Percentiles rank a stretch among this genome's conserved stretches.
Conservation (phyloP, 1,140 invertebrate species). For the Drosophila watanabei region DNA sequence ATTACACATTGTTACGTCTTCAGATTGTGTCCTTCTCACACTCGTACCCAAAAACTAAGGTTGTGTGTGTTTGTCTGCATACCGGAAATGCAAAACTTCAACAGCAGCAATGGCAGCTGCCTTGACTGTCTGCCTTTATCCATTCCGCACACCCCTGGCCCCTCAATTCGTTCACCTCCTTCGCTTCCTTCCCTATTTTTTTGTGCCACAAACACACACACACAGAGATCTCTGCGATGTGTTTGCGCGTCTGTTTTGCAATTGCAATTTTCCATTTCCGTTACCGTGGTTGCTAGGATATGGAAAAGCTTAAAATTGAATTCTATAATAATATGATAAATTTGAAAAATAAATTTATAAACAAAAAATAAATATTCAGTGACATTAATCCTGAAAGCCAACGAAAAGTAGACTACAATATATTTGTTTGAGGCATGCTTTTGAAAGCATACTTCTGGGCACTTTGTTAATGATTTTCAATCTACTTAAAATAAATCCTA, state of each 20-base stretch:
- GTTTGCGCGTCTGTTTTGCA: constrained; percentile 63
- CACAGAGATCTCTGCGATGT: constrained; percentile 30
- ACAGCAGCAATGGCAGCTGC: constrained; percentile 53
- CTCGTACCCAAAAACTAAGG: background rate
- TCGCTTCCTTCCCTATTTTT: constrained; percentile 13
- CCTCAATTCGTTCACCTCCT: background rate
- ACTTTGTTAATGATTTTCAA: background rate
- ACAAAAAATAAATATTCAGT: no score
- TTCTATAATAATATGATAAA: background rate
- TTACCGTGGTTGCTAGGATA: constrained; percentile 39
- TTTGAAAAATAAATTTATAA: background rate
- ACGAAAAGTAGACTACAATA: background rate
- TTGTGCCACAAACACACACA: background rate
- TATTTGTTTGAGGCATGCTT: no score
- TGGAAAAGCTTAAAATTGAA: background rate
- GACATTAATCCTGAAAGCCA: background rate
- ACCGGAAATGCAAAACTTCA: constrained; percentile 83
- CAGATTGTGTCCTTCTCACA: constrained; percentile 46
- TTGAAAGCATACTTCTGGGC: no score
- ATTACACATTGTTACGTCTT: constrained; percentile 81
- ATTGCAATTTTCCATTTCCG: constrained; percentile 79
- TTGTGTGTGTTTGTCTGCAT: constrained; percentile 59
- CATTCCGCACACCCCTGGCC: background rate
- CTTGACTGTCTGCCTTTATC: constrained; percentile 29
- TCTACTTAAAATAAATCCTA: background rate